Evolutionary conservation across 1,140 invertebrate species (phyloP).

Genomic region (Prorops nasuta): DNA sequence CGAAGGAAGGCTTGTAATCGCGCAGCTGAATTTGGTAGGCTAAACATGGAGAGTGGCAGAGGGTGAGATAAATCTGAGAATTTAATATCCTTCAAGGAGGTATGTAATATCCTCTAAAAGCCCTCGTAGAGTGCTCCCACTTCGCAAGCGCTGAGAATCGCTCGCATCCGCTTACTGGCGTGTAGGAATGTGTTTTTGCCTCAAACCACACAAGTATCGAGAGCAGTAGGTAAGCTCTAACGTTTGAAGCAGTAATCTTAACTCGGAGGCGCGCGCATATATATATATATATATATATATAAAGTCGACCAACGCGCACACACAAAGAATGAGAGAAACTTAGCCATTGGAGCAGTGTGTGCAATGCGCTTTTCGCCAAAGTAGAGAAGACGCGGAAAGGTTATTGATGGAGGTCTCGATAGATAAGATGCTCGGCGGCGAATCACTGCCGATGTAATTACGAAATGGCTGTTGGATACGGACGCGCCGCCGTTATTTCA

Average conservation of each 20-base stretch:
- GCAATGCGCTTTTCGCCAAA: too few species aligned
- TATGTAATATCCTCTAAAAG: conserved; percentile 48
- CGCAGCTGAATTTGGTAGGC: conserved; percentile 20
- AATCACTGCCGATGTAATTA: conserved; percentile 53
- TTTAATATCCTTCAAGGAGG: conserved; percentile 49
- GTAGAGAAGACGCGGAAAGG: conserved; percentile 25
- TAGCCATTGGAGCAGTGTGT: too few species aligned
- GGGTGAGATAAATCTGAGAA: conserved; percentile 47
- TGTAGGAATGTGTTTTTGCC: conserved; percentile 15
- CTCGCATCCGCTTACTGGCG: too few species aligned
- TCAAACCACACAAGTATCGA: conserved; percentile 20
- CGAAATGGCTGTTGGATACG: conserved; percentile 49
- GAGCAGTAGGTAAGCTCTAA: too few species aligned
- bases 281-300: too few species aligned
- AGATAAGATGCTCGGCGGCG: conserved; percentile 42
- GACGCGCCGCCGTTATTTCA: conserved; percentile 33
- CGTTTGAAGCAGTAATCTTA: too few species aligned
- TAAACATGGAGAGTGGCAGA: conserved; percentile 9
- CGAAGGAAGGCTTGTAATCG: too few species aligned
- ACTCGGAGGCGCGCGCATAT: too few species aligned
- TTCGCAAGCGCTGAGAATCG: too few species aligned
- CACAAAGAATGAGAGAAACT: too few species aligned
- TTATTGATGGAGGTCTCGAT: conserved; percentile 51
- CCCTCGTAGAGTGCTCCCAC: conserved; percentile 14
- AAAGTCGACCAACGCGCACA: too few species aligned